Base-by-base conservation (phyloP, 1,140 invertebrate species). In the Phthorimaea operculella region DNA sequence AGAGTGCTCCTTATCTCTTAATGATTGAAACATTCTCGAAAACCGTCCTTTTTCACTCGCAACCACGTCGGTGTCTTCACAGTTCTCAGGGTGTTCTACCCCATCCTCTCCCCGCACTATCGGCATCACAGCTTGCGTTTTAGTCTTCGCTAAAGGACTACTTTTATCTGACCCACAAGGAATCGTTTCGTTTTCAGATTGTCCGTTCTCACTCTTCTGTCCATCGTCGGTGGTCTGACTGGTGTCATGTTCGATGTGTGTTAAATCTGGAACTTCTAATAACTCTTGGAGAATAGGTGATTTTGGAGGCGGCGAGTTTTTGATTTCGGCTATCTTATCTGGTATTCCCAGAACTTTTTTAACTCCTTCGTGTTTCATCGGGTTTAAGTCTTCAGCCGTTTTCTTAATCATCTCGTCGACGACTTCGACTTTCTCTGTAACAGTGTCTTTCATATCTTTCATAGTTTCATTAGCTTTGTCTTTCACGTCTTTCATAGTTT, bases 131-230 rank as follows among this genome's bases (percentile, higher is more conserved):
- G 84, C 84, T 64, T 86, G 84, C 12, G 81, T 86, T 59, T 86
- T 86, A 12, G 70, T 72, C 62, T 81, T 82, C 6, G 65, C 55
- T 52, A 77, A 78, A 11, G 84, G 83, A 56, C 81, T 85, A 12
- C 80, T 85, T 57, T 85, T 86, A 42, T 83, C 79, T 0, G 84
- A 86, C 2, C 71, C 78, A 62, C 84, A 86, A 6, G 79, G 71
- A 51, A 86, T 85, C 4, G 84, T 86, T 60, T 86, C 84, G 55
- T 86, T 86, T 62, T 86, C 84, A 15, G 84, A 86, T 33, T 83
- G 76, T 5, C 76, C 77, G 12, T 57, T 68, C 18, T 79, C 76
- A 63, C 79, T 85, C 57, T 82, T 84, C 54, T 84, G 82, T 17
- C 79, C 79, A 51, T 80, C 76, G 15, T 85, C 84, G 57, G 83